Evolutionary conservation across 2,113 vertebrate species (phyloP), one percentile per base, ranked within the genome.

Genomic region (Mystacornis crossleyi): DNA sequence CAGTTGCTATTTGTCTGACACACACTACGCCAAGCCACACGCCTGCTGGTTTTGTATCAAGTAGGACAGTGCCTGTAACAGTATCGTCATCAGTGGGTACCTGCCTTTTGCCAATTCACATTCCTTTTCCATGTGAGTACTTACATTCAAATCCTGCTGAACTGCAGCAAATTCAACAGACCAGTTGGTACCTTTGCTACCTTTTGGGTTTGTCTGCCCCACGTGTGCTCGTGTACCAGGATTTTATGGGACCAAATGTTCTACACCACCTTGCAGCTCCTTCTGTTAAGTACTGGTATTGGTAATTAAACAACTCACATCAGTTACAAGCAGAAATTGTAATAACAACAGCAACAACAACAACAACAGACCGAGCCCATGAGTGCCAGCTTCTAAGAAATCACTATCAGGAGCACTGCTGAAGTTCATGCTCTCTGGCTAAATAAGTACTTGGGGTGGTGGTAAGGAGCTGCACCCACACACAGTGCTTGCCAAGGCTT

Each of bases 181-280:
- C 3, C 62, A 70, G 28, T 4, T 66, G 70, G 31, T 47, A 29
- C 36, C 19, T 58, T 10, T 15, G 3, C 58, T 60, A 4, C 25
- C 42, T 87, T 72, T 36, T 17, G 36, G 2, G 16, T 57, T 50
- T 55, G 29, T 64, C 61, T 79, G 79, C 54, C 57, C 13, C 40
- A 15, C 0, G 0, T 13, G 28, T 14, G 31, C 45, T 20, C 4
- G 2, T 1, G 2, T 18, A 38, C 25, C 18, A 57, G 23, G 18
- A 18, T 17, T 66, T 71, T 47, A 48, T 3, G 1, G 1, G 3
- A 55, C 3, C 1, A 85, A 70, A 26, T 9, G n/a, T 45, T 89
- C 47, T 43, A n/a, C 25, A 36, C 4, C 25, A 65, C 54, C 36
- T 69, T 4, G 0, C 2, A 77, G 54, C 47, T 70, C 45, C 33